Base-by-base conservation (phyloP, 2,888 invertebrate species). In the Danaus chrysippus region DNA sequence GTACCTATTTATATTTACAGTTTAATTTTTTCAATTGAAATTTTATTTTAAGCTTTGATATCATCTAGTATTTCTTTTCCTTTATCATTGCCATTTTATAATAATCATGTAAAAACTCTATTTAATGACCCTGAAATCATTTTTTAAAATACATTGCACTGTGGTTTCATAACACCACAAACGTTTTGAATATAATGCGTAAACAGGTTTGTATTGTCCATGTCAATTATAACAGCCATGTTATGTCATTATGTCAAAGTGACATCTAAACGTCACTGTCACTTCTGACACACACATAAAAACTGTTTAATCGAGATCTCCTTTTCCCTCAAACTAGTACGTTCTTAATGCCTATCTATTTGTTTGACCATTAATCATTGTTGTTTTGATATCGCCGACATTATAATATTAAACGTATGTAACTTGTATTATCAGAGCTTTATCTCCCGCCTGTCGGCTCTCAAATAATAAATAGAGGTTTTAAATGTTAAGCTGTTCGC, bases 381-480 rank as follows among this genome's bases (percentile, higher is more conserved):
- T 59, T 56, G 59, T 56, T 58, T 58, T 53, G 44, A 49, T 43
- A 55, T 57, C 49, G 54, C 44, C 46, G 55, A 62, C 53, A 59
- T 15, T 59, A 59, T 56, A 52, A 61, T 55, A 17, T 52, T 53
- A 59, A 8, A 54, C 56, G 53, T 46, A 42, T 56, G 11, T 42
- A 54, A 8, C 34, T 15, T n/a, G 23, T 42, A 43, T 58, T 67
- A 69, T 69, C 69, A 63, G 34, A 46, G 10, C 60, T 64, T 66
- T 68, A 69, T 71, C 67, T 67, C 46, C 15, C 59, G 57, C 34
- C 65, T 55, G 66, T 65, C 67, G 61, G 61, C 70, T 68, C 73
- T 71, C 69, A 69, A 71, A 71, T 76, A 71, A 74, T 79, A 76
- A 77, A 81, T 78, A 70, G 67, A 75, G 76, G 74, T 79, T 76